A percentile compares a stretch with the other conserved stretches of the same genome.
Evolutionary conservation across 2,113 vertebrate species (phyloP).

Genomic region (Cyanoramphus novaezelandiae): DNA sequence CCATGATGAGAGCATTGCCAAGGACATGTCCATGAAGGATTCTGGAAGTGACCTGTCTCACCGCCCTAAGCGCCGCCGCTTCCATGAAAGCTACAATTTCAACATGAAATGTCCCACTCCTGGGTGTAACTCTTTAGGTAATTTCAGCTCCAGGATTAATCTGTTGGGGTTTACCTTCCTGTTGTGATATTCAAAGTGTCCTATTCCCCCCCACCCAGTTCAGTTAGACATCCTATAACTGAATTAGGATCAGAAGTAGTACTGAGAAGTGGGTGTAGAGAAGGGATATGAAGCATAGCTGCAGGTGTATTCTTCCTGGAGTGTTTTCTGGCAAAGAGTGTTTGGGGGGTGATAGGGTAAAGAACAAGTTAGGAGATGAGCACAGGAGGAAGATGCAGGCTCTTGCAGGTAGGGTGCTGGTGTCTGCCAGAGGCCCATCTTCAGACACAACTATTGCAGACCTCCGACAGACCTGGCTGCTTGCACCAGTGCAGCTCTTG

Average conservation of each 20-base stretch:
- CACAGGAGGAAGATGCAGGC: neutral
- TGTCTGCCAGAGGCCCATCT: neutral
- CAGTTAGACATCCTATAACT: accelerated
- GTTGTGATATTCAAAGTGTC: neutral
- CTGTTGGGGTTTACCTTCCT: neutral
- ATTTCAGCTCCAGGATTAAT: neutral
- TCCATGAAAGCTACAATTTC: conserved; percentile 99
- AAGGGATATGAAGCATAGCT: accelerated
- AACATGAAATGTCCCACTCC: conserved; percentile 99
- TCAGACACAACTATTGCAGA: neutral
- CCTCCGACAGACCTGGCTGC: neutral
- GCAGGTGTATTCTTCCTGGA: neutral
- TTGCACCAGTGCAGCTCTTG: neutral
- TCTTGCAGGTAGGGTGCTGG: neutral
- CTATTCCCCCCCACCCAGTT: accelerated
- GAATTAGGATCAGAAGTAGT: neutral
- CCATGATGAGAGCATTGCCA: conserved; percentile 93
- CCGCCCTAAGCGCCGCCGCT: conserved; percentile 94
- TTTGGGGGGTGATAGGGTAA: neutral
- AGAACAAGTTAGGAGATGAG: neutral
- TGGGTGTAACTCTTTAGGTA: conserved; percentile 96
- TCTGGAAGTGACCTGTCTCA: conserved; percentile 95
- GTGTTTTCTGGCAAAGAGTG: neutral
- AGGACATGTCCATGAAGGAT: conserved; percentile 91
- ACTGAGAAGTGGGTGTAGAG: neutral